Conservation (phyloP, 2,888 invertebrate species). For the Chrysolina americana region DNA sequence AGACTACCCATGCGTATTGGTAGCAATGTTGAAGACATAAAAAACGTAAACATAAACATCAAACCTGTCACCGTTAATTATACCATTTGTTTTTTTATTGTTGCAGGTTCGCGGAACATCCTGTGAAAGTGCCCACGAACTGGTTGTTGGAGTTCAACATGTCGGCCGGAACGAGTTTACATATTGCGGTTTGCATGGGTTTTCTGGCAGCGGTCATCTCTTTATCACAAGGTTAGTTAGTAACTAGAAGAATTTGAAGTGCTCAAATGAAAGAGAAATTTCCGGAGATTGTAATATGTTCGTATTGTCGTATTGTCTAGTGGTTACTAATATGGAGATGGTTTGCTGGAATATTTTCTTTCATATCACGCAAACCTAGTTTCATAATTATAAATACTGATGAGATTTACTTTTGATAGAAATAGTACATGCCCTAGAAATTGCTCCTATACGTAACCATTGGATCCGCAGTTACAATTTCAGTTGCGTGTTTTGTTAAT, state of each 20-base stretch:
- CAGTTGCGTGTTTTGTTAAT: no score
- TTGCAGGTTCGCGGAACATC: conserved; percentile 44
- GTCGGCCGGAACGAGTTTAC: conserved; percentile 58
- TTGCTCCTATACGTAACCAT: no score
- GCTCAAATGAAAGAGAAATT: neutral
- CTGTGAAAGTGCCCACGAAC: conserved; percentile 45
- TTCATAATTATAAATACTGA: no score
- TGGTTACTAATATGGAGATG: no score
- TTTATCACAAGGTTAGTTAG: conserved; percentile 59
- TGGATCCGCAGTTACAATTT: no score
- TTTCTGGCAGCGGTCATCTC: conserved; percentile 53
- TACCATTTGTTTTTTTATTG: conserved; percentile 35
- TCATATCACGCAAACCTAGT: no score
- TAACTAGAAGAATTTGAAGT: conserved; percentile 21
- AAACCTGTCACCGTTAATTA: conserved; percentile 27
- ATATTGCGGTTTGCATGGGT: conserved; percentile 52
- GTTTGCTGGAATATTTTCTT: no score
- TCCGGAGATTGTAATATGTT: no score
- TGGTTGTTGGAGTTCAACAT: conserved; percentile 54
- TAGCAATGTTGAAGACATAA: conserved; percentile 20
- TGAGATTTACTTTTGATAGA: no score
- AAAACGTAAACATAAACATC: conserved; percentile 27
- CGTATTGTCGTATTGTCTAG: no score
- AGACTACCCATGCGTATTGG: conserved; percentile 9
- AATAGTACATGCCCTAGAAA: no score